Percentiles rank a stretch among this genome's conserved stretches.
phyloP scores from a whole-genome alignment of 37 sponge, comb jelly and placozoan species.

The Axinella damicornis region DNA sequence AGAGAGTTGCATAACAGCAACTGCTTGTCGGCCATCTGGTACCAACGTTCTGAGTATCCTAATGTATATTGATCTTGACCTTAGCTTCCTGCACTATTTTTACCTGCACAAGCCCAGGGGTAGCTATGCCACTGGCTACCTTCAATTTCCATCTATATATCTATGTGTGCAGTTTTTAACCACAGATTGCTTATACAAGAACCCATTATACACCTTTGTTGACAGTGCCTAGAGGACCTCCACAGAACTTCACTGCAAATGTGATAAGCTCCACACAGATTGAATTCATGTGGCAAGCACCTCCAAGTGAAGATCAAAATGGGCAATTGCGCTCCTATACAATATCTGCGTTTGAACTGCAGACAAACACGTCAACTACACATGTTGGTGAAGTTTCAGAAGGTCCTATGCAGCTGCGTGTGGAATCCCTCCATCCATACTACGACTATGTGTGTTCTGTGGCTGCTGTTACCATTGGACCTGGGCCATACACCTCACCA shows the following conservation, averaged over 20 bases:
- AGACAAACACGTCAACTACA: not conserved
- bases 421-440: not conserved
- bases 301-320: constrained; percentile 13
- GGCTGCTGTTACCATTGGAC: not conserved
- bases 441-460: not conserved
- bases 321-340: constrained; percentile 17
- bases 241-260: constrained; percentile 9
- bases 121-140: too few species aligned
- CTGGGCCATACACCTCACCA: not conserved
- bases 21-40: too few species aligned
- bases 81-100: too few species aligned
- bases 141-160: too few species aligned
- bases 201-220: too few species aligned
- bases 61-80: too few species aligned
- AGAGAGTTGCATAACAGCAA: too few species aligned
- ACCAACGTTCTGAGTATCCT: too few species aligned
- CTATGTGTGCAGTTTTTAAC: too few species aligned
- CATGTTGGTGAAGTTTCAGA: too few species aligned
- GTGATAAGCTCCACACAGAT: not conserved
- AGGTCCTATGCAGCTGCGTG: not conserved
- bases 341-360: not conserved
- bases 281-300: constrained; percentile 24
- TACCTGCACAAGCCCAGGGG: too few species aligned
- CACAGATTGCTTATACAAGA: too few species aligned
- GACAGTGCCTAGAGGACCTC: constrained; percentile 32